Evolutionary conservation across 2,797 vertebrate species (phyloP), one percentile per base, ranked within the genome.

Genomic region (Xenopus petersii): DNA sequence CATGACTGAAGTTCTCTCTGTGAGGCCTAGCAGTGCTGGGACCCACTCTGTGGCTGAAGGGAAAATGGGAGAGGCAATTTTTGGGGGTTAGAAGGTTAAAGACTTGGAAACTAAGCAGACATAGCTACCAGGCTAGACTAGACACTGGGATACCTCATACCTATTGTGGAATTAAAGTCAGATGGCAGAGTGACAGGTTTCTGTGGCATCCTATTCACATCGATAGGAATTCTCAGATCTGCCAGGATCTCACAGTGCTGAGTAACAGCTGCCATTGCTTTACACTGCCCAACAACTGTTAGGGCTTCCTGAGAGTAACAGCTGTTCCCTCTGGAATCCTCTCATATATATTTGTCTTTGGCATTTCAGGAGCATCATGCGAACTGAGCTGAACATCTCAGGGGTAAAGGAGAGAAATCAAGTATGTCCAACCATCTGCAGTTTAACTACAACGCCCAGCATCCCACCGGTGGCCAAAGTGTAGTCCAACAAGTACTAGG

Each of bases 1-100:
- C 61, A 91, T 75, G 9, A 88, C 4, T 0, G 94, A 92, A 0
- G 92, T 97, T 74, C 89, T 89, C 4, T 98, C 95, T 0, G 90
- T 97, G 69, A 97, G 90, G 73, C 93, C 94, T 60, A 93, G 75
- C 55, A 92, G 87, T 48, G 95, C 95, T 15, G 93, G 88, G 55
- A 94, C 82, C 98, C 98, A 98, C 80, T 97, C 94, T 0, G 86
- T 82, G 75, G 86, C 91, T 92, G 73, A n/a, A 0, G 42, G 60
- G 10, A 42, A 51, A 60, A 64, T 9, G 46, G 46, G 5, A 51
- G 3, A 56, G 0, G 4, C 16, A 24, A 56, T 16, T 2, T 56
- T 17, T 56, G 54, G n/a, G 26, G 13, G 16, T 8, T 56, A 17
- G 54, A 56, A 56, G 17, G 16, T 15, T 1, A 56, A 51, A 51